A percentile compares a stretch with the other conserved stretches of the same genome.
These are phyloP conservation scores for Diabrotica virgifera DNA, from an alignment of 1,140 invertebrate genomes.

Conservation along the genomic window DNA sequence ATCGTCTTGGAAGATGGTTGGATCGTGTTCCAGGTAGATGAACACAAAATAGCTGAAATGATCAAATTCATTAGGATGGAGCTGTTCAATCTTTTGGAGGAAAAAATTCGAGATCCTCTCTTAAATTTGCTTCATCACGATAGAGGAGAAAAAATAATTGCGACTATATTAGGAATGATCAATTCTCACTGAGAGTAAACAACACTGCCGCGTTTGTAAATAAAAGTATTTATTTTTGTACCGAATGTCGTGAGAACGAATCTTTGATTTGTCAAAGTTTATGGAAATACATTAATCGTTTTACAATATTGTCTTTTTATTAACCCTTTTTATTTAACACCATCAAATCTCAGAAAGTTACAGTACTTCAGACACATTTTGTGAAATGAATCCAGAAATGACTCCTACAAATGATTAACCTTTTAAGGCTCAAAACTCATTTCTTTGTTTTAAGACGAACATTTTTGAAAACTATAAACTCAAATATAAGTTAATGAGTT, in stretches of 20 bases:
- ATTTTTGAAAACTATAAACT: no score
- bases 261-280: background rate
- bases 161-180: conserved; percentile 71
- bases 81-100: conserved; percentile 69
- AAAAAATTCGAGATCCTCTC: conserved; percentile 76
- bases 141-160: conserved; percentile 73
- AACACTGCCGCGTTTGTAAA: conserved; percentile 3
- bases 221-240: conserved; percentile 10
- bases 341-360: no score
- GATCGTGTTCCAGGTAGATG: conserved; percentile 77
- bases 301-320: background rate
- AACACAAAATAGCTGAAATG: conserved; percentile 72
- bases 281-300: background rate
- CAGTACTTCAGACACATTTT: no score
- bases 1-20: conserved; percentile 78
- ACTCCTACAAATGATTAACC: no score
- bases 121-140: conserved; percentile 73
- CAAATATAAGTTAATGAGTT: no score
- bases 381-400: no score
- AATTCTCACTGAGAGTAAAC: conserved; percentile 9
- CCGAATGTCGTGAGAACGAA: background rate
- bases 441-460: no score
- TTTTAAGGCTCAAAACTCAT: no score
- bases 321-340: no score
- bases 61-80: conserved; percentile 71